Conservation (phyloP, 2,888 invertebrate genomes). For the Acheta domesticus region DNA sequence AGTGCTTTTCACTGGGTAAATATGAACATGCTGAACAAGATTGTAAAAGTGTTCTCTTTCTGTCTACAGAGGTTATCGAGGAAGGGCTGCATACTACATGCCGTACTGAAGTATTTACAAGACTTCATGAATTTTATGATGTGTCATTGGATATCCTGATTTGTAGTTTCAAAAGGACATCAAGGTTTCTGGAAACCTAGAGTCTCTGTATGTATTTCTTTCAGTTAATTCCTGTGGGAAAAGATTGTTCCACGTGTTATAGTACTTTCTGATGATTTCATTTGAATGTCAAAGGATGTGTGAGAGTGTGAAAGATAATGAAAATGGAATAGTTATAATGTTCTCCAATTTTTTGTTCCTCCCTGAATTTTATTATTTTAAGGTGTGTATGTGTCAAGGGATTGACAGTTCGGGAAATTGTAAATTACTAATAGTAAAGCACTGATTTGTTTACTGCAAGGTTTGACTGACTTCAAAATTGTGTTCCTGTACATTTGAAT, state of each 20-base stretch:
- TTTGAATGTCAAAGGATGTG: conserved; percentile 18
- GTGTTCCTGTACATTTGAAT: neutral
- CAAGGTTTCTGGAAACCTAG: conserved; percentile 27
- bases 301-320: conserved; percentile 21
- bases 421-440: no score
- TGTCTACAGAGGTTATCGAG: conserved; percentile 36
- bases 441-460: neutral
- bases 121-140: neutral
- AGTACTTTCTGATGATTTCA: neutral
- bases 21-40: no score
- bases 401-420: neutral
- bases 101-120: conserved; percentile 35
- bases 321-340: neutral
- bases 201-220: conserved; percentile 34
- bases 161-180: neutral
- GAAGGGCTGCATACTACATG: conserved; percentile 38
- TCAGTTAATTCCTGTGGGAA: conserved; percentile 22
- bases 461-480: neutral
- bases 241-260: conserved; percentile 19
- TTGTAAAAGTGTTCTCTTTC: conserved; percentile 19
- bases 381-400: neutral
- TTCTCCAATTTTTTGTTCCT: neutral
- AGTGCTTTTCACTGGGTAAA: no score
- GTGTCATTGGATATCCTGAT: conserved; percentile 18
- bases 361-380: neutral